Evolutionary conservation across 2,113 vertebrate species (phyloP), one percentile per base, ranked within the genome.

Genomic region (Corythaixoides concolor): DNA sequence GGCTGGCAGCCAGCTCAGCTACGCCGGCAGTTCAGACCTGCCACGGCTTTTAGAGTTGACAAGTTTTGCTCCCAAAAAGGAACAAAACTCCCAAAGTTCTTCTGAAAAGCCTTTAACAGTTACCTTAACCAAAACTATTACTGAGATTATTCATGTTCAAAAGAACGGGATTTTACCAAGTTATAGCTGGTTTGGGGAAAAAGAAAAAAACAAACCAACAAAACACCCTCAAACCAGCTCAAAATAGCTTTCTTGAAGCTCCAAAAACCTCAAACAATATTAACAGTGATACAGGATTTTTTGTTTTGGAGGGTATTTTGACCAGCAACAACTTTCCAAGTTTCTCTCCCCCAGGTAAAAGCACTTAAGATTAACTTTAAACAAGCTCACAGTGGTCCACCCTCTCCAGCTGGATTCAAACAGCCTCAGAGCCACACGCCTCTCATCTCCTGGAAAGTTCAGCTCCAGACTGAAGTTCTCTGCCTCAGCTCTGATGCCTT

Each of bases 21-120:
- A 15, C 3, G 39, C 43, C 18, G 2, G 30, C 26, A 45, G 27
- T 4, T 59, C 60, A n/a, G 55, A 35, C 22, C 10, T 1, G 5
- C 62, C 77, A 28, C 0, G 0, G 58, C 63, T 67, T 67, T 21
- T 58, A 15, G 2, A 58, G 27, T 1, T 43, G 30, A 13, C 26
- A 49, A 37, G n/a, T 53, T 84, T 27, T 1, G 0, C 21, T 72
- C 41, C 41, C 27, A 50, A 12, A 88, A 84, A 32, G 4, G 15
- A 94, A 45, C 56, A 56, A 9, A 81, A 37, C 18, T 50, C 35
- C 27, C 24, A 35, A 33, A 50, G 24, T 11, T 74, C 66, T 88
- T 56, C 69, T 50, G 59, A 68, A 69, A 67, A 32, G 9, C 24
- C 24, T 63, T 59, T 16, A 58, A 17, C 1, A 53, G 60, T 39